phyloP scores from a whole-genome alignment of 1,140 invertebrate species.

The Carposina sasakii region DNA sequence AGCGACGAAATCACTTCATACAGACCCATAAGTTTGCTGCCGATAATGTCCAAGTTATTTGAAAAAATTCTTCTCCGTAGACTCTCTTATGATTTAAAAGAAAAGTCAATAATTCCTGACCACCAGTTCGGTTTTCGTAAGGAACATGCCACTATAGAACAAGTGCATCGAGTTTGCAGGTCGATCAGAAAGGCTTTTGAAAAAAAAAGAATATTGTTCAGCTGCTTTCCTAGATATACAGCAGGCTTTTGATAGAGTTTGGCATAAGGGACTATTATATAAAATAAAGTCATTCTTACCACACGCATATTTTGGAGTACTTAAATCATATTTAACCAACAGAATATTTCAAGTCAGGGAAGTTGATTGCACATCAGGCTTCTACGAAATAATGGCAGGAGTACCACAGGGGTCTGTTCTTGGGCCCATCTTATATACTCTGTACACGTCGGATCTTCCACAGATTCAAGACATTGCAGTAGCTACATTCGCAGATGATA shows the following conservation, averaged over 20 bases:
- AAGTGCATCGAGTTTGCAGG: neutral
- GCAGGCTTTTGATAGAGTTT: neutral
- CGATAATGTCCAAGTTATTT: neutral
- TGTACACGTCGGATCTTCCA: conserved; percentile 5
- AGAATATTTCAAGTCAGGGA: conserved; percentile 3
- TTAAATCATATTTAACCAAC: neutral
- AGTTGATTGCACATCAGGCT: neutral
- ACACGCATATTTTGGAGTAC: neutral
- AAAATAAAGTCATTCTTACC: conserved; percentile 2
- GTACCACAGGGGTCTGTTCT: neutral
- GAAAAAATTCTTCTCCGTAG: conserved; percentile 23
- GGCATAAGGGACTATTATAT: conserved; percentile 9
- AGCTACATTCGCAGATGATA: conserved; percentile 6
- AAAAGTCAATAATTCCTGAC: conserved; percentile 24
- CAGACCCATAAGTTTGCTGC: conserved; percentile 2
- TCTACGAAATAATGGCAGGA: neutral
- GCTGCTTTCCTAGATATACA: conserved; percentile 3
- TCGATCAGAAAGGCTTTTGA: neutral
- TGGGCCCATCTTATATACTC: neutral
- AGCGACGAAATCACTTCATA: conserved; percentile 1
- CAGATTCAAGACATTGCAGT: neutral
- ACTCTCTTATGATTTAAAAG: no score
- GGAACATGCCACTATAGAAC: conserved; percentile 13
- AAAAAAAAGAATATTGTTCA: conserved; percentile 2
- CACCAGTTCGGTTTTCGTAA: conserved; percentile 43